Conservation (phyloP, 2,888 invertebrate genomes). For the Thalpophila matura region DNA sequence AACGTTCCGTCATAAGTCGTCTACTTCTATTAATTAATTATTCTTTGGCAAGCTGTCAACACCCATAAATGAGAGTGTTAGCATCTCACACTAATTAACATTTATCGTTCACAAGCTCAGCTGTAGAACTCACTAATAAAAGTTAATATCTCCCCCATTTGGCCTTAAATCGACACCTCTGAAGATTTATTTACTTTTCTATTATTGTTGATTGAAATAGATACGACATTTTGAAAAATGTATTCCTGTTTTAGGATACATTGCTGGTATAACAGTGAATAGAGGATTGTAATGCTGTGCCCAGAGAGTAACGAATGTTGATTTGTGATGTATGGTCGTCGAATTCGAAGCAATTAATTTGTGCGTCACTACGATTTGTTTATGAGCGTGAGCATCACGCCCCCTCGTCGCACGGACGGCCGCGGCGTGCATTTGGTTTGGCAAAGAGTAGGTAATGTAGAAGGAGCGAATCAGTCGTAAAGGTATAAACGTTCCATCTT, state of each 20-base stretch:
- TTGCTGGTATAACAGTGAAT: constrained; percentile 31
- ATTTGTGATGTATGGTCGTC: constrained; percentile 52
- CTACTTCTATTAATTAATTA: constrained; percentile 57
- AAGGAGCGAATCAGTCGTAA: neutral
- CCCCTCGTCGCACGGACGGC: constrained; percentile 71
- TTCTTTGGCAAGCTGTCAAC: constrained; percentile 63
- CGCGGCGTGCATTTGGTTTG: constrained; percentile 62
- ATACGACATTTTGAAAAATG: constrained; percentile 24
- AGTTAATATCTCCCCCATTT: constrained; percentile 77
- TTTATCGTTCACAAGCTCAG: constrained; percentile 69
- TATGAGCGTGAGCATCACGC: constrained; percentile 74
- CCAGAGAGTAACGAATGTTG: constrained; percentile 50
- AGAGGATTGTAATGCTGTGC: constrained; percentile 10
- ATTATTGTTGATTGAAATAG: constrained; percentile 65
- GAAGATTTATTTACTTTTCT: constrained; percentile 75
- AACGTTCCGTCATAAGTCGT: constrained; percentile 1
- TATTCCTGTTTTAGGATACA: constrained; percentile 37
- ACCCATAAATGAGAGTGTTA: constrained; percentile 60
- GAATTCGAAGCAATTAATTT: constrained; percentile 65
- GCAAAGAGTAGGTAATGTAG: constrained; percentile 60
- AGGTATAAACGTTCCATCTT: neutral
- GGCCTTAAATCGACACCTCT: constrained; percentile 73
- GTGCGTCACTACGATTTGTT: constrained; percentile 73
- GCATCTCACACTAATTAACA: constrained; percentile 73
- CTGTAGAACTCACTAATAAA: constrained; percentile 74